phyloP scores from a whole-genome alignment of 2,797 vertebrate genomes.

The Cottoperca gobio region DNA sequence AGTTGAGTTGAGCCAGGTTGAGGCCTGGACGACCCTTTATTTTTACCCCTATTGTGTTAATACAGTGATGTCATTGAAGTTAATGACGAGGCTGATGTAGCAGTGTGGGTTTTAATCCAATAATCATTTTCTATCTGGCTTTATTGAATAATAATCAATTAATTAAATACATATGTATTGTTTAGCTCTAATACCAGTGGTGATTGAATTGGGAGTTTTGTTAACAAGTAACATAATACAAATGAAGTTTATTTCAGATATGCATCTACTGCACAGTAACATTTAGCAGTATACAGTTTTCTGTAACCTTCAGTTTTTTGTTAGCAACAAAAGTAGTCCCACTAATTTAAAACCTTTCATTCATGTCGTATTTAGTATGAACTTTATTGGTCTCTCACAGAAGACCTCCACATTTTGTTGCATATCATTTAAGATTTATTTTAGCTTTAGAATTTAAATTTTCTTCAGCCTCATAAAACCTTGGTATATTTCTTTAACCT shows the following conservation, averaged over 20 bases:
- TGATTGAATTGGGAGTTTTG: neutral
- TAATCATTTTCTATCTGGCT: neutral
- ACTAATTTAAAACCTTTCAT: constrained; percentile 18
- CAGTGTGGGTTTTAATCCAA: neutral
- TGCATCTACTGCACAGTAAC: neutral
- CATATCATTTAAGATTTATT: constrained; percentile 10
- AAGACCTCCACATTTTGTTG: neutral
- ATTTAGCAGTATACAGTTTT: neutral
- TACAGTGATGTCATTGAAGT: neutral
- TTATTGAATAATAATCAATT: neutral
- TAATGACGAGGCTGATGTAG: neutral
- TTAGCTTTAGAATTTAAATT: constrained; percentile 12
- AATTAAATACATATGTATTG: neutral
- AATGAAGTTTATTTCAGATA: neutral
- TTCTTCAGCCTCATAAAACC: constrained; percentile 25
- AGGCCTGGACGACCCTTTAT: neutral
- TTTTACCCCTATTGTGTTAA: neutral
- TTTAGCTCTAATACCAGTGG: neutral
- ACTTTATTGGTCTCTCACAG: neutral
- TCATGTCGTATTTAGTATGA: neutral
- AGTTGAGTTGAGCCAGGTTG: neutral
- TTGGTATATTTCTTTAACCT: constrained; percentile 17
- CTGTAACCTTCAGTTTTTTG: neutral
- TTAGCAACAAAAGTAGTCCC: neutral
- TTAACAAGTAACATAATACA: neutral